Evolutionary conservation across 2,113 vertebrate species (phyloP), one percentile per base, ranked within the genome.

Genomic region (Sphyrna mokarran): DNA sequence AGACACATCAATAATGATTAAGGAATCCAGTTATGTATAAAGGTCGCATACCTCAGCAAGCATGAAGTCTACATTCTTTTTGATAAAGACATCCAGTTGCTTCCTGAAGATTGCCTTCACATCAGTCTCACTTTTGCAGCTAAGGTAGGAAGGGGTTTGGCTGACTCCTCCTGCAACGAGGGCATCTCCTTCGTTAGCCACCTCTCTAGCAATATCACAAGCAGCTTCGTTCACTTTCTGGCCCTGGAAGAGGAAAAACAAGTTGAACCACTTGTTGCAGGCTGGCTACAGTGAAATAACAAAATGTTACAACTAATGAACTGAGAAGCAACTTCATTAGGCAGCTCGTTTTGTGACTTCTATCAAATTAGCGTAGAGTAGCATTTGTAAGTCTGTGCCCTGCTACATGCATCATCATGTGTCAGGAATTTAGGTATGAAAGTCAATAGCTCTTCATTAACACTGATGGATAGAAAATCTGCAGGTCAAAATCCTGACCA

Each of bases 121-220:
- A 0, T 98, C 98, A 0, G 96, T 9, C 97, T 99, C 97, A 18
- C 98, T 98, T 97, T 98, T 99, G 97, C 98, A 98, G 97, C 99
- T 99, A 90, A 99, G 98, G 97, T 99, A 99, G 0, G 99, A 98
- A 40, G 99, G 99, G 0, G 97, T 98, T 96, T 98, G 99, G 86
- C 98, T 99, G 96, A 99, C 98, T 0, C 99, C 99, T 22, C 99
- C 99, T 1, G 99, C 99, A 83, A 99, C 99, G 97, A 99, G 97
- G n/a, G 98, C 99, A 0, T 99, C 98, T 0, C 98, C 99, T 96
- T 99, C 99, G 6, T 98, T 96, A 91, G 99, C 99, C 96, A 99
- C 99, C 96, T 99, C 98, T 96, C 97, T 97, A 96, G 99, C 99
- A 97, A 99, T 98, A 97, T 99, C 98, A 96, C 99, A 99, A 0